These are phyloP conservation scores for Adineta ricciae DNA, from an alignment of 2,888 invertebrate genomes.

Conservation along the genomic window DNA sequence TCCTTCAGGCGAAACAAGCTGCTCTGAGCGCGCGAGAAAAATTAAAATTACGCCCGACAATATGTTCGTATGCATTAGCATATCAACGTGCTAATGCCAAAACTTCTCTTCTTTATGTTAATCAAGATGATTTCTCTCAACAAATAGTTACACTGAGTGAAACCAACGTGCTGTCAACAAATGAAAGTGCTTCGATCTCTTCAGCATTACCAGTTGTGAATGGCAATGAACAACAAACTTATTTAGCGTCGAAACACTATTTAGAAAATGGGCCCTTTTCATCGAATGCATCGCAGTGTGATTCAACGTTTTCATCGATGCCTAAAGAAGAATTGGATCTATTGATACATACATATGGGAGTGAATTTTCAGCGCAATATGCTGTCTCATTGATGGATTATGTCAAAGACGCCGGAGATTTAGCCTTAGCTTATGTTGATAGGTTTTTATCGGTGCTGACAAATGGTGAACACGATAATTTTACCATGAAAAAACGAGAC, in stretches of 20 bases:
- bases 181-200: not conserved
- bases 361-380: constrained; percentile 74
- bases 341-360: constrained; percentile 79
- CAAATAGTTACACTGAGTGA: constrained; percentile 28
- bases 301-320: constrained; percentile 86
- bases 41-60: not conserved
- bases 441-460: constrained; percentile 23
- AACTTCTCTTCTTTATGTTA: not conserved
- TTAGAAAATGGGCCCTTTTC: constrained; percentile 86
- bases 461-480: constrained; percentile 17
- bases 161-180: not conserved
- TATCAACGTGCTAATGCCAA: not conserved
- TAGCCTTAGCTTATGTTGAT: constrained; percentile 29
- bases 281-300: constrained; percentile 87
- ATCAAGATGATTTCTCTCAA: constrained; percentile 5
- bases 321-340: constrained; percentile 83
- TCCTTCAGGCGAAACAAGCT: constrained; percentile 4
- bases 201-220: not conserved
- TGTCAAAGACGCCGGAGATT: constrained; percentile 25
- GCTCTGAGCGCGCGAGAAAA: not conserved
- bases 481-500: not conserved
- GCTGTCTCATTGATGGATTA: constrained; percentile 59
- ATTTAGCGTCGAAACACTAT: constrained; percentile 53
- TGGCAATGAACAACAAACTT: not conserved
- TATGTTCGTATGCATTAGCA: not conserved